Base-by-base conservation (phyloP, 2,888 invertebrate genomes). In the Fabriciana adippe region DNA sequence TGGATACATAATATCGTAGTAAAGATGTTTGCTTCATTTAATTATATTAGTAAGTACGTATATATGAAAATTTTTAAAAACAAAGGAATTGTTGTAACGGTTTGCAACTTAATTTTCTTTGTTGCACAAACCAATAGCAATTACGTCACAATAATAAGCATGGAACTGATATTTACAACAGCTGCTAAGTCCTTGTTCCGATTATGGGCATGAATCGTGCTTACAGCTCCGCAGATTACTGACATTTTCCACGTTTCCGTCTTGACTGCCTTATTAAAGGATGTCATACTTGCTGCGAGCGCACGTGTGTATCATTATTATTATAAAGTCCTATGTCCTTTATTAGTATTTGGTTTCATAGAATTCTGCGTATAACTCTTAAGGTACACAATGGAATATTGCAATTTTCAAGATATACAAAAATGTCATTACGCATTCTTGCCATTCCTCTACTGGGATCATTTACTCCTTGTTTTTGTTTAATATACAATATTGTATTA, bases 241-340 rank as follows among this genome's bases (percentile, higher is more conserved):
- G 85, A 87, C 89, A 92, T 92, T 92, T 91, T 90, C 89, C 83
- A 89, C 84, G 86, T 92, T 92, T 92, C 92, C 92, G 90, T 85
- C 87, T 91, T 76, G 80, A 84, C 74, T 84, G 83, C 87, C 87
- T 84, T 90, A 91, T 89, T 89, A 85, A 87, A 90, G 86, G 90
- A 92, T 91, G 90, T 86, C 88, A 84, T 87, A 83, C 79, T 82
- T 81, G 67, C 71, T 74, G 74, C 71, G 71, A 71, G 64, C 76
- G 79, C 85, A 89, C 86, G 87, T 89, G 87, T 81, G 81, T 81
- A 83, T 74, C 77, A 76, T 77, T 75, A 76, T 75, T 78, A 70
- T 73, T 76, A 76, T 76, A 76, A 76, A 75, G 74, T 71, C 68
- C 72, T 72, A 71, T 68, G 72, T 60, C 69, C 72, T 73, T 74